Conservation (phyloP, 2,797 vertebrate species). For the Taenioides sp. region DNA sequence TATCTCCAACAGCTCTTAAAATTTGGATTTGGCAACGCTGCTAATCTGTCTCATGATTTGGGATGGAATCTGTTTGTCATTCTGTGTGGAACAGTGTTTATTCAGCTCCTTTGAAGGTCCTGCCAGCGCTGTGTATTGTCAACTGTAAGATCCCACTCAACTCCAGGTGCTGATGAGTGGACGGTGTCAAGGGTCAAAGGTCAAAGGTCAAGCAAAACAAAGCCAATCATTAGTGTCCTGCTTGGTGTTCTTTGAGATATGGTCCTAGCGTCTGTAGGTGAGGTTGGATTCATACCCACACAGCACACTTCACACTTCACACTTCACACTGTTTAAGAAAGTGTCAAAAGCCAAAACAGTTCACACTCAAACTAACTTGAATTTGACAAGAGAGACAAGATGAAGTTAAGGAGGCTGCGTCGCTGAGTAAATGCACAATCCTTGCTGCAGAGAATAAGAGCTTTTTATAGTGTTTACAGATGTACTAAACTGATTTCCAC, state of each 20-base stretch:
- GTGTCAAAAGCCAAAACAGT: too few species aligned
- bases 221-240: background rate
- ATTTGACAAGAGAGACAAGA: background rate
- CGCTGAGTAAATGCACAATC: too few species aligned
- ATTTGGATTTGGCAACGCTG: too few species aligned
- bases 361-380: background rate
- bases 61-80: conserved; percentile 16
- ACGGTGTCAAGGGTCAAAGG: background rate
- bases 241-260: too few species aligned
- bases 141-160: too few species aligned
- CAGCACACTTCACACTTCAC: too few species aligned
- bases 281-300: too few species aligned
- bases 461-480: background rate
- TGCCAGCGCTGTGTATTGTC: too few species aligned
- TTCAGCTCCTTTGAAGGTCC: too few species aligned
- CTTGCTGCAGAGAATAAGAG: background rate
- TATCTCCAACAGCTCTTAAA: background rate
- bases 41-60: conserved; percentile 24
- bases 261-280: too few species aligned
- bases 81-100: background rate
- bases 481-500: background rate
- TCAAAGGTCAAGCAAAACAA: background rate
- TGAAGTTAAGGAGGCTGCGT: too few species aligned
- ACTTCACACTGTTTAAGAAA: too few species aligned
- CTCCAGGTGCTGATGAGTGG: background rate